phyloP scores from a whole-genome alignment of 2,797 vertebrate species.

The Myoxocephalus aenaeus region DNA sequence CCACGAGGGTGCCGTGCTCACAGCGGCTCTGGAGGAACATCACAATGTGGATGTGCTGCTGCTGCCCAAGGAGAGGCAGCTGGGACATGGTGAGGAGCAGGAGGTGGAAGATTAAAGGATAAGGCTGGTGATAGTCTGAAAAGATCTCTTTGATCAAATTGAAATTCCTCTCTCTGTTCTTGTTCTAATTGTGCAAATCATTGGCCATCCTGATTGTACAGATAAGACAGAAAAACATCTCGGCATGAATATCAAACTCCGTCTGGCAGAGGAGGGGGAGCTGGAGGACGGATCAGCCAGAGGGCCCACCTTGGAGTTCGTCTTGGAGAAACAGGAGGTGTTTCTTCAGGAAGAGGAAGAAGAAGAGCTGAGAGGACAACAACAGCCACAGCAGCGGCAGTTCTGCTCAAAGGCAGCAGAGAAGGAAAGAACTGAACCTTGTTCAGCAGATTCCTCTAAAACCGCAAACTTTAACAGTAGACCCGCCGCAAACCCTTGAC shows the following conservation, averaged over 20 bases:
- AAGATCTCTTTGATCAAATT: background rate
- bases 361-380: slow-evolving; percentile 3
- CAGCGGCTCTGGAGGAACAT: slow-evolving; percentile 82
- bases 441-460: slow-evolving; percentile 40
- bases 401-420: slow-evolving; percentile 37
- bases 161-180: background rate
- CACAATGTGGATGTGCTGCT: slow-evolving; percentile 85
- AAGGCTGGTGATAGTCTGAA: background rate
- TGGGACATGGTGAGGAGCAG: slow-evolving; percentile 79
- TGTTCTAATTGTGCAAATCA: background rate
- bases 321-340: slow-evolving; percentile 74
- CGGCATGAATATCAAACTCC: slow-evolving; percentile 84
- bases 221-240: slow-evolving; percentile 74
- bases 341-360: slow-evolving; percentile 55
- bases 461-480: slow-evolving; percentile 33
- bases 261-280: slow-evolving; percentile 79
- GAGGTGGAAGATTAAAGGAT: background rate
- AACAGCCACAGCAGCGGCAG: slow-evolving; percentile 16
- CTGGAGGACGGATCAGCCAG: slow-evolving; percentile 50
- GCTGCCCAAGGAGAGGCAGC: slow-evolving; percentile 82
- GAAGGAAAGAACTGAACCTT: slow-evolving; percentile 46
- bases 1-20: slow-evolving; percentile 82
- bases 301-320: slow-evolving; percentile 78
- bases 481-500: slow-evolving; percentile 68
- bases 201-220: slow-evolving; percentile 41